Conservation (phyloP, 2,113 vertebrate genomes). For the Poecilia latipinna region DNA sequence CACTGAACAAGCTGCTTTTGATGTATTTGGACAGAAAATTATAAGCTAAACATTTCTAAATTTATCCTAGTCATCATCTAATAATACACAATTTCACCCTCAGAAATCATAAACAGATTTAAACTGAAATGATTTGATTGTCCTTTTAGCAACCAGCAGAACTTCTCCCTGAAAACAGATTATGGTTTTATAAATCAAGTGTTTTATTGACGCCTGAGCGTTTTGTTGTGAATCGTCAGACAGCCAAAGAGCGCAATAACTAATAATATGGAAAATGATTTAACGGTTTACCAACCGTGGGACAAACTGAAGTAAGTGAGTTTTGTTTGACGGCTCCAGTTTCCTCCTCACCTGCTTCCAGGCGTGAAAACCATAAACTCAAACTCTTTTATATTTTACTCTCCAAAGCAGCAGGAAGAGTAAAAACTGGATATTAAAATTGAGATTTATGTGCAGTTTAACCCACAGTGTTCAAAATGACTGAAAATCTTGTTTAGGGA, state of each 20-base stretch:
- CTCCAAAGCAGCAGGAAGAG: no score
- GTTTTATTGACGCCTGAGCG: no score
- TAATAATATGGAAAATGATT: background rate
- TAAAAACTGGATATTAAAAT: background rate
- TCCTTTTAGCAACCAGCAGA: background rate
- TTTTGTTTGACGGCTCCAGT: background rate
- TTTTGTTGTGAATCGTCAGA: no score
- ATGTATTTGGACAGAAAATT: background rate
- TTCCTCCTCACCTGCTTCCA: no score
- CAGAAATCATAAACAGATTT: background rate
- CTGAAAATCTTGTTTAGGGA: no score
- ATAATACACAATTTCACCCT: background rate
- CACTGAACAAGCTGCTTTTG: no score
- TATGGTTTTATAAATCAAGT: background rate
- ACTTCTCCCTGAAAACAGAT: background rate
- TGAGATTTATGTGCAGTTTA: background rate
- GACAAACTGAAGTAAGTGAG: background rate
- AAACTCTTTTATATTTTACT: no score
- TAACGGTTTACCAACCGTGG: conserved; percentile 4
- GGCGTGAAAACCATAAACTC: no score
- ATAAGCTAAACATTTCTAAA: background rate
- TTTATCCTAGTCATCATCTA: background rate
- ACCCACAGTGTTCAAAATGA: no score
- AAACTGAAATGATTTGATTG: no score
- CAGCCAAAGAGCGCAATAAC: no score